Conservation (phyloP, 2,888 invertebrate species). For the Aromia moschata region DNA sequence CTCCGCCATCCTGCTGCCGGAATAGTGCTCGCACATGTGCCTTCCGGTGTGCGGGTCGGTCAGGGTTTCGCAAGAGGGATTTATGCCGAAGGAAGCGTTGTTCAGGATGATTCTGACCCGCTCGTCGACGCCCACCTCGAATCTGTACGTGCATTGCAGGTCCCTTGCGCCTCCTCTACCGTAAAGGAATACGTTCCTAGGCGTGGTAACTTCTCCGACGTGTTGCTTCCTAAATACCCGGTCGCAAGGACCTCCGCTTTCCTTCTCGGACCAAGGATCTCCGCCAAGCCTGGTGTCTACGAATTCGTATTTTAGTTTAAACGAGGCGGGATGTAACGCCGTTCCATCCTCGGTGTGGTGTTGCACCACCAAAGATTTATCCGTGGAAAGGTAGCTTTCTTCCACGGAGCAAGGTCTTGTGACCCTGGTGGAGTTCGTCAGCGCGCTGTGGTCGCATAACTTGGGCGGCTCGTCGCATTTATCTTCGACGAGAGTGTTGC, state of each 20-base stretch:
- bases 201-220: slow-evolving; percentile 72
- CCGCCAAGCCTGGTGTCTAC: slow-evolving; percentile 75
- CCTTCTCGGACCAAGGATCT: slow-evolving; percentile 66
- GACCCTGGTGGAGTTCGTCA: slow-evolving; percentile 76
- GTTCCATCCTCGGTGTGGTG: slow-evolving; percentile 76
- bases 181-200: slow-evolving; percentile 81
- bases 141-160: slow-evolving; percentile 80
- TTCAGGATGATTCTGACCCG: slow-evolving; percentile 73
- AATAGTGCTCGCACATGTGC: slow-evolving; percentile 66
- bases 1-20: slow-evolving; percentile 63
- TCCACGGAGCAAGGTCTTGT: slow-evolving; percentile 82
- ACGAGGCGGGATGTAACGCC: slow-evolving; percentile 80
- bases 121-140: slow-evolving; percentile 65
- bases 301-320: slow-evolving; percentile 82
- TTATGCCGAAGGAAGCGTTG: slow-evolving; percentile 78
- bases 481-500: slow-evolving; percentile 72
- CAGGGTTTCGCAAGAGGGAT: slow-evolving; percentile 73
- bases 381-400: slow-evolving; percentile 79
- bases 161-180: slow-evolving; percentile 83
- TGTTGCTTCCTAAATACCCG: slow-evolving; percentile 73
- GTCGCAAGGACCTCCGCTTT: slow-evolving; percentile 64
- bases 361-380: slow-evolving; percentile 63
- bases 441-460: slow-evolving; percentile 82
- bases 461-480: slow-evolving; percentile 83
- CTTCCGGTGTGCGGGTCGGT: slow-evolving; percentile 78